phyloP scores from a whole-genome alignment of 2,113 vertebrate species.

The Dicrurus megarhynchus region DNA sequence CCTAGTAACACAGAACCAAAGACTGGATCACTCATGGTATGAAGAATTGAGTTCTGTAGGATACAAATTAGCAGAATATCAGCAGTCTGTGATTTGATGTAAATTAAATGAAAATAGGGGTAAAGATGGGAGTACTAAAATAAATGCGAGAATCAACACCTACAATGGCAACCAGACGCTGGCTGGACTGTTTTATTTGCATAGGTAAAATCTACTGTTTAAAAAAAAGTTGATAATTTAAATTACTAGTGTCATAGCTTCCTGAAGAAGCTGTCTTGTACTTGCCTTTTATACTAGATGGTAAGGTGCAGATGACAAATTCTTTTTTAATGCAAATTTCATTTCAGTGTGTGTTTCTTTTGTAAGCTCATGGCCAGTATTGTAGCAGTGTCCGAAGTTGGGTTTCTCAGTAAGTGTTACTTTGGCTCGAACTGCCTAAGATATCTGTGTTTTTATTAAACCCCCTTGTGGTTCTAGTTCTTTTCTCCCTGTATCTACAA shows the following conservation, averaged over 20 bases:
- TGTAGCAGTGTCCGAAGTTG: not conserved
- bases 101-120: not conserved
- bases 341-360: not conserved
- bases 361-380: not conserved
- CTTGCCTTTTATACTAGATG: not conserved
- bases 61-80: not conserved
- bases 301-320: not conserved
- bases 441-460: not conserved
- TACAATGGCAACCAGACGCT: not conserved
- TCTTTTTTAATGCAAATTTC: not conserved
- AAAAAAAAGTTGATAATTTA: not conserved
- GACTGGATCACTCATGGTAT: not conserved
- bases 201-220: not conserved
- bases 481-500: not conserved
- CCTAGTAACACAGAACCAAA: not conserved
- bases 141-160: not conserved
- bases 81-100: not conserved
- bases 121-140: not conserved
- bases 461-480: not conserved
- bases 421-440: accelerated
- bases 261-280: not conserved
- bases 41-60: not conserved
- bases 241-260: not conserved
- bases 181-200: not conserved
- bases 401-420: not conserved